These are phyloP conservation scores for Mycalesis mineus DNA, from an alignment of 2,888 invertebrate species.

Conservation along the genomic window DNA sequence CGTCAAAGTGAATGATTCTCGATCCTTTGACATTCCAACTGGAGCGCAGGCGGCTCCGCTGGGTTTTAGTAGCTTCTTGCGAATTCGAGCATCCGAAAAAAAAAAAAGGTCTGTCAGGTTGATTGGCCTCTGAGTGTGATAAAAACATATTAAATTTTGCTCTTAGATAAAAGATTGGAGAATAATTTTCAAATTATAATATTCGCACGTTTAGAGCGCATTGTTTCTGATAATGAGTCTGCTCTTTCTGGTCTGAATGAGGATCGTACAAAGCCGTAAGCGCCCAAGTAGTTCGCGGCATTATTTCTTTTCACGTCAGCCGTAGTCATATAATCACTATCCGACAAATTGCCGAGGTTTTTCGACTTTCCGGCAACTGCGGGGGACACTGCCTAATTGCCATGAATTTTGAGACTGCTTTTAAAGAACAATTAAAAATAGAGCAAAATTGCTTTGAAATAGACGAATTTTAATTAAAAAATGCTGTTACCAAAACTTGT, in stretches of 20 bases:
- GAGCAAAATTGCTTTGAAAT: not conserved
- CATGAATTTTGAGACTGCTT: slow-evolving; percentile 25
- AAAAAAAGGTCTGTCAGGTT: too few relatives aligned
- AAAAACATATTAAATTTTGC: not conserved
- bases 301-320: slow-evolving; percentile 27
- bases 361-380: slow-evolving; percentile 24
- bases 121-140: too few relatives aligned
- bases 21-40: too few relatives aligned
- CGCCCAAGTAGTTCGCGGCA: slow-evolving; percentile 25
- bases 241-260: slow-evolving; percentile 24
- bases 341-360: slow-evolving; percentile 27
- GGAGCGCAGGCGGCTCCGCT: too few relatives aligned
- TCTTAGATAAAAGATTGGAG: not conserved
- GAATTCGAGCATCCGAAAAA: too few relatives aligned
- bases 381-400: slow-evolving; percentile 28
- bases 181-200: slow-evolving; percentile 3
- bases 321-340: slow-evolving; percentile 28
- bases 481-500: too few relatives aligned
- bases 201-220: slow-evolving; percentile 15
- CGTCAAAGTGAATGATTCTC: too few relatives aligned
- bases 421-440: slow-evolving; percentile 15
- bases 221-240: slow-evolving; percentile 24
- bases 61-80: too few relatives aligned
- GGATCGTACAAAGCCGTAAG: slow-evolving; percentile 24
- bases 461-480: too few relatives aligned